These are phyloP conservation scores for Xylota sylvarum DNA, from an alignment of 2,888 invertebrate genomes.

Conservation along the genomic window DNA sequence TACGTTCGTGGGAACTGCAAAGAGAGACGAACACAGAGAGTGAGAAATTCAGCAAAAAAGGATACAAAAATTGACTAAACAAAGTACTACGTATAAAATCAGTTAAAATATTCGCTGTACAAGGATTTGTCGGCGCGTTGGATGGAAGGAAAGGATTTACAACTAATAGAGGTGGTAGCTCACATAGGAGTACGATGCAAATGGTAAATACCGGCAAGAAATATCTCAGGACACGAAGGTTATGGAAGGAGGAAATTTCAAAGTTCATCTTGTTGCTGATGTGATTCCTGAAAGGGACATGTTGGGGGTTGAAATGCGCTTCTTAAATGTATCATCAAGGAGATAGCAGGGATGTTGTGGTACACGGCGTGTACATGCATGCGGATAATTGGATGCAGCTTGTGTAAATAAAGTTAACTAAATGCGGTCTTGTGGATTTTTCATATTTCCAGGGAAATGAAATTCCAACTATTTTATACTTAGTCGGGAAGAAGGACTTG, in stretches of 20 bases:
- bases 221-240: slow-evolving; percentile 1
- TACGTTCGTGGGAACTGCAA: slow-evolving; percentile 90
- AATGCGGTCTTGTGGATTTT: slow-evolving; percentile 23
- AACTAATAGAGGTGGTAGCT: slow-evolving; percentile 22
- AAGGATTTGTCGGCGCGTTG: not conserved
- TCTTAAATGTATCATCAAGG: not conserved
- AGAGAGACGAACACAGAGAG: slow-evolving; percentile 44
- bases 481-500: not conserved
- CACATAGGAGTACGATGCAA: not conserved
- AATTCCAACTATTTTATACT: not conserved
- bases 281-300: slow-evolving; percentile 12
- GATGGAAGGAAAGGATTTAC: not conserved
- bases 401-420: slow-evolving; percentile 36
- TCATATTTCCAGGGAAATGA: not conserved
- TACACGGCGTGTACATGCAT: slow-evolving; percentile 46
- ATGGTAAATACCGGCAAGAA: slow-evolving; percentile 31
- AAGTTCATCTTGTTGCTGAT: slow-evolving; percentile 57
- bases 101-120: slow-evolving; percentile 35
- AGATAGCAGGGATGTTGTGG: not conserved
- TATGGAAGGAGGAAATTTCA: slow-evolving; percentile 41
- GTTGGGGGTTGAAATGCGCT: not conserved
- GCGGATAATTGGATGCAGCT: slow-evolving; percentile 64
- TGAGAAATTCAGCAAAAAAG: not conserved
- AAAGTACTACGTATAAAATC: slow-evolving; percentile 8
- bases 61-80: slow-evolving; percentile 4